Evolutionary conservation across 2,797 vertebrate genomes (phyloP).

Genomic region (Sebastes vulpes): DNA sequence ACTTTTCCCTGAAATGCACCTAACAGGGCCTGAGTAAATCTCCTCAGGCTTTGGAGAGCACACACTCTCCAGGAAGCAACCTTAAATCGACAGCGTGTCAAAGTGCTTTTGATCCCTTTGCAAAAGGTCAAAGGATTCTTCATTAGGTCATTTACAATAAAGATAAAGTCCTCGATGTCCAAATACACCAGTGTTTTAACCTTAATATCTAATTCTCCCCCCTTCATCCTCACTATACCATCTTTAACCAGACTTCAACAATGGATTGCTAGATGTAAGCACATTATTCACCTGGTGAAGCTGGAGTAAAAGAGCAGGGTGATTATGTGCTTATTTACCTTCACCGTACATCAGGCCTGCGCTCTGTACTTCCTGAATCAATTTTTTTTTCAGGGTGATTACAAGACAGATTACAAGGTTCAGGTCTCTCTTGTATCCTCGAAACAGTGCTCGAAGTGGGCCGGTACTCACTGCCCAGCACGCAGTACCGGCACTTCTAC

Average conservation of each 20-base stretch:
- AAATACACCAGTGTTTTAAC: not conserved
- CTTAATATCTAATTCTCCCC: slow-evolving; percentile 1
- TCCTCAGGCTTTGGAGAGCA: not conserved
- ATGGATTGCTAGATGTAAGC: slow-evolving; percentile 3
- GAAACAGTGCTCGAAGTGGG: not conserved
- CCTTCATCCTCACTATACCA: not conserved
- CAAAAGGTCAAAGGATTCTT: not conserved
- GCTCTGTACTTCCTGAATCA: not conserved
- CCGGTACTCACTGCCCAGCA: no score
- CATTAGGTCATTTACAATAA: not conserved
- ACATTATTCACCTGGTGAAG: slow-evolving; percentile 24
- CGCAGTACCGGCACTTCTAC: no score
- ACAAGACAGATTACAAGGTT: not conserved
- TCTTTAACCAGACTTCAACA: slow-evolving; percentile 1
- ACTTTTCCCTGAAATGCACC: not conserved
- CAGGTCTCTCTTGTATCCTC: not conserved
- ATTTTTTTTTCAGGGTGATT: slow-evolving; percentile 1
- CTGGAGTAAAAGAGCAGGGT: slow-evolving; percentile 14
- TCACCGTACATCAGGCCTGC: not conserved
- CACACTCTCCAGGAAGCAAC: not conserved
- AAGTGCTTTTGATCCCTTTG: not conserved
- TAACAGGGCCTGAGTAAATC: not conserved
- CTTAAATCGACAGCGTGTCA: not conserved
- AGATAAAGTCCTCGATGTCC: not conserved
- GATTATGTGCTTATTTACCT: slow-evolving; percentile 47